phyloP scores from a whole-genome alignment of 37 sponge, comb jelly and placozoan genomes.

The Oopsacas minuta region DNA sequence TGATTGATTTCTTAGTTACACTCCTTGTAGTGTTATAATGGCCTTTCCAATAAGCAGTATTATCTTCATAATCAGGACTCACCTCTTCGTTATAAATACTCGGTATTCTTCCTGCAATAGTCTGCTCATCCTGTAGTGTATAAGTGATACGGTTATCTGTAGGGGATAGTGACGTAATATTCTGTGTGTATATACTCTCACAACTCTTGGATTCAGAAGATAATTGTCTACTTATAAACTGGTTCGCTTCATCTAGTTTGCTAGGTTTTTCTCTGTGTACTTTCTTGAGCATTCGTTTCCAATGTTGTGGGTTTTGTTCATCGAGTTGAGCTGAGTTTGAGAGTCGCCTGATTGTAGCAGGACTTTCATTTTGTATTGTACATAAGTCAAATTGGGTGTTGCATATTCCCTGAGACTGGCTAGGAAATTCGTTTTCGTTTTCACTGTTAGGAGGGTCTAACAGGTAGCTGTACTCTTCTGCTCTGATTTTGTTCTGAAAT shows the following conservation, averaged over 20 bases:
- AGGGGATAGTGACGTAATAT: neutral
- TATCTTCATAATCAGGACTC: neutral
- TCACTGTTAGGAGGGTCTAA: neutral
- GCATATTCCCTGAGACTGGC: neutral
- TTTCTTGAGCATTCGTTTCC: conserved; percentile 1
- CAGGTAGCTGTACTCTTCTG: neutral
- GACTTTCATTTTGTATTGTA: neutral
- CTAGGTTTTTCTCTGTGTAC: neutral
- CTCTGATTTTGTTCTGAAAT: neutral
- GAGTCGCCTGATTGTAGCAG: neutral
- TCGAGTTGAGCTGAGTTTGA: neutral
- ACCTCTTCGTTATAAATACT: neutral
- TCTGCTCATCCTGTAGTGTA: neutral
- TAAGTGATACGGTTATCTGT: neutral
- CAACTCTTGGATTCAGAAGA: neutral
- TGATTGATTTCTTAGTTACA: neutral
- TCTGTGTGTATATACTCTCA: neutral
- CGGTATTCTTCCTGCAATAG: neutral
- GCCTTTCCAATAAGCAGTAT: neutral
- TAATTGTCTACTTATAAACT: neutral
- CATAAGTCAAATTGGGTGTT: neutral
- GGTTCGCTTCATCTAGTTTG: neutral
- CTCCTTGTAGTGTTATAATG: neutral
- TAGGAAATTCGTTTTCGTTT: neutral
- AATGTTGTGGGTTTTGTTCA: neutral